phyloP scores from a whole-genome alignment of 2,113 vertebrate genomes.

The Orthochromis malagaraziensis region DNA sequence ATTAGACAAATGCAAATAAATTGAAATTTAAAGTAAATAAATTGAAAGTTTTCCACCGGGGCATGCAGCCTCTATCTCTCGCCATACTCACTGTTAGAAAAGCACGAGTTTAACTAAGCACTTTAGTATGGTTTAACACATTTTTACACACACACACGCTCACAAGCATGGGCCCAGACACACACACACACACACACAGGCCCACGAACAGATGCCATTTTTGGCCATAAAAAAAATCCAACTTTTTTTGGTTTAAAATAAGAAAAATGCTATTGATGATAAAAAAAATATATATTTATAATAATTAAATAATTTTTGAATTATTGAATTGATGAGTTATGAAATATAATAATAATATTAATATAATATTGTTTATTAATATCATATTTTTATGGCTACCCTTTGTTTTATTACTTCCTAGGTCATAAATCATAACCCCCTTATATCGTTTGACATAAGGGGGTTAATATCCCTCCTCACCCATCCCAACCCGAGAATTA shows the following conservation, averaged over 20 bases:
- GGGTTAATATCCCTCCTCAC: background rate
- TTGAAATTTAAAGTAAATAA: too few relatives aligned
- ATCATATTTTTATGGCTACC: background rate
- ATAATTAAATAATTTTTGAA: background rate
- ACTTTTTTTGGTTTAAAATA: background rate
- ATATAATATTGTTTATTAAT: background rate
- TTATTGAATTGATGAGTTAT: background rate
- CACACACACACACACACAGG: too few relatives aligned
- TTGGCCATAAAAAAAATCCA: background rate
- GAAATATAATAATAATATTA: too few relatives aligned
- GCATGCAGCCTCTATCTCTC: too few relatives aligned
- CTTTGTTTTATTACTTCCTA: background rate
- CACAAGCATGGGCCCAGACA: background rate
- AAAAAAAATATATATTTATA: background rate
- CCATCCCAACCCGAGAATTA: too few relatives aligned
- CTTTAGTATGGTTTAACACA: accelerated
- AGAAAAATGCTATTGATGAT: background rate
- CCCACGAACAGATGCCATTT: too few relatives aligned
- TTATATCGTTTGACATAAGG: background rate
- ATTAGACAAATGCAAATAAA: too few relatives aligned
- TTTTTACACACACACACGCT: background rate
- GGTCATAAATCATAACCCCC: background rate
- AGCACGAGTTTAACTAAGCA: background rate
- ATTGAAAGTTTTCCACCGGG: too few relatives aligned
- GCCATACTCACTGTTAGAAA: background rate